Base-by-base conservation (phyloP, 2,797 vertebrate genomes). In the Karalla daura region DNA sequence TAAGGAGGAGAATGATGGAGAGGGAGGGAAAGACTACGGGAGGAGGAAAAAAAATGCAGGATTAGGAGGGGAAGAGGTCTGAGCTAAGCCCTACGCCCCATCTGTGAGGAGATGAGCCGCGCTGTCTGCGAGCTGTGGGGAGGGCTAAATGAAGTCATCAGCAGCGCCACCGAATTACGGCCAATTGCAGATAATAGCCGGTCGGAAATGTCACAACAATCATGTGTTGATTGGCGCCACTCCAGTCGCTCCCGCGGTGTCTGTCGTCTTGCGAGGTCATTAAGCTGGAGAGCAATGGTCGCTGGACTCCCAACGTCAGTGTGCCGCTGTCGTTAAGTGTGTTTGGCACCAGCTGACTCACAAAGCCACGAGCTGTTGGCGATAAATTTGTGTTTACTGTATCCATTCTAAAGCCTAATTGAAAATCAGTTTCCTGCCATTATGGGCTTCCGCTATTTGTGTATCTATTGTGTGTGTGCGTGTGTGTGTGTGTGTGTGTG, bases 201-300 rank as follows among this genome's bases (percentile, higher is more conserved):
- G 70, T 62, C 41, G 67, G 64, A 90, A 91, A 88, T 84, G 85
- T 86, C 80, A 84, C 80, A 68, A 77, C 84, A 84, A 79, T 89
- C 76, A 62, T 49, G 74, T 52, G 74, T 70, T 83, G 78, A 89
- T 86, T 78, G 81, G 80, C 33, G 18, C 66, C 69, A 45, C 53
- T 79, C 59, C 49, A 62, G 74, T 63, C 58, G 10, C 56, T 70
- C 70, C n/a, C 17, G 71, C 50, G 2, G 68, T 20, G 59, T 74
- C 76, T 25, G 8, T 14, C 68, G 37, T 66, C 36, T 45, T 18
- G 21, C 67, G 21, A 53, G 70, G 72, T 80, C 84, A 70, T 86
- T 82, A 70, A 66, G 56, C 70, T 52, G 35, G 37, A 63, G 54
- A 61, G 65, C 70, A 41, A 30, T 17, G 45, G 56, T 63, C 62